phyloP scores from a whole-genome alignment of 1,140 invertebrate species.

The Tetraneura akinire region DNA sequence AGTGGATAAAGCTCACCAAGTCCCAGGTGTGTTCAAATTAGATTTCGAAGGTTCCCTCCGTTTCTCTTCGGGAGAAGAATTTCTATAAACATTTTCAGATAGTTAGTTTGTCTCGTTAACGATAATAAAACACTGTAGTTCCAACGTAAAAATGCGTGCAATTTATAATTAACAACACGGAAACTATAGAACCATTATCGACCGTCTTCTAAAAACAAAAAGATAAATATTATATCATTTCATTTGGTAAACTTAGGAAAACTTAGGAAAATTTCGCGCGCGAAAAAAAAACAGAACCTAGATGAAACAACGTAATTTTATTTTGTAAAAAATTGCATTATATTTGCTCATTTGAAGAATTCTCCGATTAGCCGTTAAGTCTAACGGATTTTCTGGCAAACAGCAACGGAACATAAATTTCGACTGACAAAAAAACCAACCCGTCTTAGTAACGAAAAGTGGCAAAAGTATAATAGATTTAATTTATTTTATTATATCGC shows the following conservation, averaged over 20 bases:
- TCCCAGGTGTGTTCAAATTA: slow-evolving; percentile 27
- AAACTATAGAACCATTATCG: too few species aligned
- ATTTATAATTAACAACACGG: too few species aligned
- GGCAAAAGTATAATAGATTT: neutral
- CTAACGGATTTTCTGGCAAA: slow-evolving; percentile 25
- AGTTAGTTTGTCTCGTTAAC: neutral
- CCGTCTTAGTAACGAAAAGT: neutral
- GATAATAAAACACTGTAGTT: neutral
- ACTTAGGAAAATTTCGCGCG: neutral
- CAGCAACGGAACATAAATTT: slow-evolving; percentile 19
- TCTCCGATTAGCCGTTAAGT: neutral
- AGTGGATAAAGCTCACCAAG: neutral
- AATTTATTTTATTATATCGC: slow-evolving; percentile 30
- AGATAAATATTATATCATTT: neutral
- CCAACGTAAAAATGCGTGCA: too few species aligned
- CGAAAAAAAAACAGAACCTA: neutral
- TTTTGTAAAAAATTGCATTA: neutral
- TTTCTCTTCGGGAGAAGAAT: neutral
- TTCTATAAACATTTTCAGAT: slow-evolving; percentile 14
- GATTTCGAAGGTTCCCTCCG: slow-evolving; percentile 11
- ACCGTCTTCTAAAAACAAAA: neutral
- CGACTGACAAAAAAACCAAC: neutral
- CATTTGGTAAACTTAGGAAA: too few species aligned
- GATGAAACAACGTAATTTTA: neutral
- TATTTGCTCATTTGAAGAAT: neutral